Evolutionary conservation across 2,797 vertebrate genomes (phyloP), one percentile per base, ranked within the genome.

Genomic region (Pachyuromys duprasi): DNA sequence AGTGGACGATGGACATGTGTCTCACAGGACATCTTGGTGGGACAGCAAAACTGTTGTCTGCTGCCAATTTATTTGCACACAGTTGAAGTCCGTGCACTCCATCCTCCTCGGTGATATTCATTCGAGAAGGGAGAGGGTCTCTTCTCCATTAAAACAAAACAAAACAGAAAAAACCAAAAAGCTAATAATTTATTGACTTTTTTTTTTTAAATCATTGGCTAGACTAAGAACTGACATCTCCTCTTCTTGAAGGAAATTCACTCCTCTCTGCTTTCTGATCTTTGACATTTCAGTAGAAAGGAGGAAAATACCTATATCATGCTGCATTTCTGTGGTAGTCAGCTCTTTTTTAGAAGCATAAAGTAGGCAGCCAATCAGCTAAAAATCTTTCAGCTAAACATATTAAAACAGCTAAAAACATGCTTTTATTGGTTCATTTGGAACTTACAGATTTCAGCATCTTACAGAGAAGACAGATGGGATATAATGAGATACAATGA

Each of bases 211-310:
- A 62, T 92, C 42, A 69, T 12, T 57, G 45, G 28, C 75, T 33
- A n/a, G 36, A 96, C 76, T 65, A 81, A 63, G 78, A 60, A 76
- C 78, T 94, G 55, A 57, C 55, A 81, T 95, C 89, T 93, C 72
- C 45, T 65, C 90, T 93, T 94, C 55, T 24, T 6, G 13, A 55
- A 88, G 36, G 74, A 93, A 94, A 88, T 31, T 81, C 67, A 89
- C 9, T 4, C 13, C 24, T 81, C 17, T 93, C 53, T 75, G 62
- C 80, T 39, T 57, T 94, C 70, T 95, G 62, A 42, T 93, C 86
- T 95, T 95, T 93, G 78, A 95, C 93, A 91, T 97, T 92, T 97
- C 69, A 96, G 3, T 94, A 96, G 94, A 15, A 91, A 91, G 57
- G 93, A 91, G 82, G 79, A 94, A 87, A 86, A 75, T 70, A 69